Percentiles rank a stretch among this genome's conserved stretches.
Evolutionary conservation across 2,113 vertebrate genomes (phyloP).

Genomic region (Lucifuga dentata): DNA sequence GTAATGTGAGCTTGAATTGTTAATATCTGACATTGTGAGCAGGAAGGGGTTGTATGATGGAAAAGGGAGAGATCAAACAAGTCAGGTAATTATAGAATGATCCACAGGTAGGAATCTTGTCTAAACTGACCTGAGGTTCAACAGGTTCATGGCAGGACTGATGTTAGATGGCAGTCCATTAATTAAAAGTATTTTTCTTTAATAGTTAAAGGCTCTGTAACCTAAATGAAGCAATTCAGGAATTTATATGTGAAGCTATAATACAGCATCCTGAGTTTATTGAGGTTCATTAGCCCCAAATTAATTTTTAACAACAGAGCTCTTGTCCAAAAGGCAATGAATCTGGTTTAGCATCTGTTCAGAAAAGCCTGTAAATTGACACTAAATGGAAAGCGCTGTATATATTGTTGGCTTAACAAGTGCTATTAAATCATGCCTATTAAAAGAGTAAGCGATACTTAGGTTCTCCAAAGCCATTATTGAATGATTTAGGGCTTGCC

Average conservation of each 20-base stretch:
- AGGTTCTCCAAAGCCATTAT: slow-evolving; percentile 52
- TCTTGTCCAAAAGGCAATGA: slow-evolving; percentile 38
- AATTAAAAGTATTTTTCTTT: not conserved
- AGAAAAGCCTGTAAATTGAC: slow-evolving; percentile 7
- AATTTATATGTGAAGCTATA: slow-evolving; percentile 1
- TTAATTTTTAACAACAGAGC: slow-evolving; percentile 39
- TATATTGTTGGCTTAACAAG: slow-evolving; percentile 50
- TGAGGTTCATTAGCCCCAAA: slow-evolving; percentile 33
- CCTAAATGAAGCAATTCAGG: slow-evolving; percentile 4
- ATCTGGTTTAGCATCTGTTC: slow-evolving; percentile 41
- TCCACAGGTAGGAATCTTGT: no score
- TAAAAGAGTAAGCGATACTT: slow-evolving; percentile 53
- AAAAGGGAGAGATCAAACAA: not conserved
- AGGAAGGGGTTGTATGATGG: not conserved
- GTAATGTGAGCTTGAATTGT: not conserved
- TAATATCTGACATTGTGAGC: slow-evolving; percentile 7
- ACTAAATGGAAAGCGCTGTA: slow-evolving; percentile 29
- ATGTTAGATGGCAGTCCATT: not conserved
- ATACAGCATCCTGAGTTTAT: slow-evolving; percentile 7
- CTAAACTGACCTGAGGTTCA: not conserved
- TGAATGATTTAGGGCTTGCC: slow-evolving; percentile 48
- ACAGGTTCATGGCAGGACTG: slow-evolving; percentile 1
- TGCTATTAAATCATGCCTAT: slow-evolving; percentile 52
- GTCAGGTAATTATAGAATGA: no score
- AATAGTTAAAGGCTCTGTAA: not conserved